phyloP scores from a whole-genome alignment of 2,113 vertebrate genomes.

The Engystomops pustulosus region DNA sequence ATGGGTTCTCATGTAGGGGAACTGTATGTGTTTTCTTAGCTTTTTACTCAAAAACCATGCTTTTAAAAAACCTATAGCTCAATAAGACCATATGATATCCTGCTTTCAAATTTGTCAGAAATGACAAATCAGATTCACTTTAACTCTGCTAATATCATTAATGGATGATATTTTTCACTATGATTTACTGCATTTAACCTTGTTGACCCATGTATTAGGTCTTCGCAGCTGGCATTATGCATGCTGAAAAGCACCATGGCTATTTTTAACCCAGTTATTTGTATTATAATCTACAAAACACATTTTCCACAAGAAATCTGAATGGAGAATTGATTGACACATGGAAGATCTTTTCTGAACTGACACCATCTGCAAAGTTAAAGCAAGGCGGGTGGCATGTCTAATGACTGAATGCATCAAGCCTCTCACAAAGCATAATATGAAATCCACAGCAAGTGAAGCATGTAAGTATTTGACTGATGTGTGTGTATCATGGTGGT shows the following conservation, averaged over 20 bases:
- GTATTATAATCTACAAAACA: constrained; percentile 13
- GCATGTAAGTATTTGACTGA: constrained; percentile 47
- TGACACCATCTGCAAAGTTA: constrained; percentile 44
- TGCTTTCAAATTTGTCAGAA: no score
- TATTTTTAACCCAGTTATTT: constrained; percentile 11
- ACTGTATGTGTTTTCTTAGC: no score
- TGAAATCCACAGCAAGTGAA: constrained; percentile 31
- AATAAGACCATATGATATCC: no score
- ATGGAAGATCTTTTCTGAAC: constrained; percentile 40
- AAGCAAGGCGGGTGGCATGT: constrained; percentile 36
- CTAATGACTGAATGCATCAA: constrained; percentile 40
- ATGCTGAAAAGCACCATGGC: background rate
- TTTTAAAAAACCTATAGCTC: no score
- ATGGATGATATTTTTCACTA: background rate
- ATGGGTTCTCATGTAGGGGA: no score
- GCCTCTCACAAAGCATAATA: constrained; percentile 27
- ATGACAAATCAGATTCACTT: no score
- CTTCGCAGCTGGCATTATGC: background rate
- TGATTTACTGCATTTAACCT: background rate
- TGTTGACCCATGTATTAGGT: background rate
- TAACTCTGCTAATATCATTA: background rate
- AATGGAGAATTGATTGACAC: constrained; percentile 43
- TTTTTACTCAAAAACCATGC: no score
- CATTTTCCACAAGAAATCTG: constrained; percentile 5
- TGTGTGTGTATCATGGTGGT: constrained; percentile 29